Evolutionary conservation across 2,113 vertebrate genomes (phyloP).

Genomic region (Canis aureus): DNA sequence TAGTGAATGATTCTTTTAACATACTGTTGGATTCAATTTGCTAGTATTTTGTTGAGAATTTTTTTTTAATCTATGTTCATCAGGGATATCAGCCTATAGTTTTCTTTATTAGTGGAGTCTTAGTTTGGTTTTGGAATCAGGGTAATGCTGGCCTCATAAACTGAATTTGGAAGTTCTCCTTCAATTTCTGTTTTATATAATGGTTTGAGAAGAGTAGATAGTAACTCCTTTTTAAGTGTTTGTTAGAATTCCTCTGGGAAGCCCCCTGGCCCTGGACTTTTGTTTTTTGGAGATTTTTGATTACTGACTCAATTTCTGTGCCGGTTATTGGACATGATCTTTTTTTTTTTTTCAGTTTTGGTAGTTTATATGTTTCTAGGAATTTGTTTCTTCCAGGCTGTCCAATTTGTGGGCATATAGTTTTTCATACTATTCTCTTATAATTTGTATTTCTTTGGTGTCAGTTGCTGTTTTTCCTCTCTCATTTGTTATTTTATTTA

Average conservation of each 20-base stretch:
- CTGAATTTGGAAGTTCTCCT: neutral
- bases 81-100: neutral
- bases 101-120: neutral
- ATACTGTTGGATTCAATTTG: too few species aligned
- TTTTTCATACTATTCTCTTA: neutral
- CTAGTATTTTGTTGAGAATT: too few species aligned
- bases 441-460: neutral
- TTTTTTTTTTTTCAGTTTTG: neutral
- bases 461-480: neutral
- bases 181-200: neutral
- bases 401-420: neutral
- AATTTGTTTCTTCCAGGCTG: neutral
- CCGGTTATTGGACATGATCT: neutral
- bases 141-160: neutral
- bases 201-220: neutral
- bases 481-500: neutral
- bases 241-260: neutral
- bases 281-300: neutral
- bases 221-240: neutral
- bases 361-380: neutral
- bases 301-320: neutral
- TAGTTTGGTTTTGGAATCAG: neutral
- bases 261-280: neutral
- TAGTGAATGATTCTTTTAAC: too few species aligned
- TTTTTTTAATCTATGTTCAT: neutral